Percentiles rank a stretch among this genome's conserved stretches.
Conservation (phyloP, 2,797 vertebrate species). For the Anabas testudineus region DNA sequence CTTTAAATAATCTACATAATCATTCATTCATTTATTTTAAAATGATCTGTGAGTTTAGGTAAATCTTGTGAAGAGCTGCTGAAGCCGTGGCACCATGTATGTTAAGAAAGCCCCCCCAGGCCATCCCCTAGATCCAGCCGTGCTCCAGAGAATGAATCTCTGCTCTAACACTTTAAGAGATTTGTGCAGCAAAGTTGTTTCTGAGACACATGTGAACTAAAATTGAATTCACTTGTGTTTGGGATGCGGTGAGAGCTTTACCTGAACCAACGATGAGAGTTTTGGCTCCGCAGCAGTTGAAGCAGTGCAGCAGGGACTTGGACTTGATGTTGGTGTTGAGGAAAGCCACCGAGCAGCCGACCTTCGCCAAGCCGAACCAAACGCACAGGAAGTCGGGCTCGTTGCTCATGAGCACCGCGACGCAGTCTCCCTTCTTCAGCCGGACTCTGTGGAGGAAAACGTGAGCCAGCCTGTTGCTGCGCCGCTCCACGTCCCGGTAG, state of each 20-base stretch:
- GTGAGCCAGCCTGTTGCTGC: slow-evolving; percentile 87
- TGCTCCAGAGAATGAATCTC: too few species aligned
- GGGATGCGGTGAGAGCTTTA: slow-evolving; percentile 67
- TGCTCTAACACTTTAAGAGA: too few species aligned
- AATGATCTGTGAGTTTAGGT: too few species aligned
- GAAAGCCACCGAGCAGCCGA: slow-evolving; percentile 92
- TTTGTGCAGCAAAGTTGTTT: too few species aligned
- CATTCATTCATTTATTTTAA: too few species aligned
- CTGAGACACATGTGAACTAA: too few species aligned
- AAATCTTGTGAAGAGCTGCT: too few species aligned
- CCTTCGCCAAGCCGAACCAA: slow-evolving; percentile 93
- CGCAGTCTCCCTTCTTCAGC: slow-evolving; percentile 85
- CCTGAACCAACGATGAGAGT: slow-evolving; percentile 91
- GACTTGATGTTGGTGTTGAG: slow-evolving; percentile 91
- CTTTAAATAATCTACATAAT: too few species aligned
- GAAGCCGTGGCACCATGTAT: too few species aligned
- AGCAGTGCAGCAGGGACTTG: slow-evolving; percentile 89
- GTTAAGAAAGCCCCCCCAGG: too few species aligned
- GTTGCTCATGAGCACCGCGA: slow-evolving; percentile 92
- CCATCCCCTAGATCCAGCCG: too few species aligned
- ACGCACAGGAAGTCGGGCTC: slow-evolving; percentile 93
- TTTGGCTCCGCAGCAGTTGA: slow-evolving; percentile 88
- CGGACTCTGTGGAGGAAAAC: slow-evolving; percentile 78
- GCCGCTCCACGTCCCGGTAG: slow-evolving; percentile 86
- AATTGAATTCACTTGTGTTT: too few species aligned